Evolutionary conservation across 2,888 invertebrate genomes (phyloP), one percentile per base, ranked within the genome.

Genomic region (Pammene fasciana): DNA sequence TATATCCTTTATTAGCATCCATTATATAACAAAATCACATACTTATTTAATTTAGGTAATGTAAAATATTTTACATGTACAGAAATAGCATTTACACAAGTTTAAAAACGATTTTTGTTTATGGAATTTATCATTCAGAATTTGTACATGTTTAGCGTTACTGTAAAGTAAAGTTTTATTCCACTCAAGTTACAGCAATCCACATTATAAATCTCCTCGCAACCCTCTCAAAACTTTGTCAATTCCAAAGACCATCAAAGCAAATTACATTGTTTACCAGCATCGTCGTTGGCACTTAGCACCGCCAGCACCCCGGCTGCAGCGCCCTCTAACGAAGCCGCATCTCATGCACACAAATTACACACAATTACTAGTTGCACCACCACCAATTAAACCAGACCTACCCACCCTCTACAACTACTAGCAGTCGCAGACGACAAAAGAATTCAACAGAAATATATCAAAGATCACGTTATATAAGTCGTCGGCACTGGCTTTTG

Each of bases 301-400:
- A 65, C 70, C 26, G 60, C 70, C 64, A 64, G 57, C 62, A 64
- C 43, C 59, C 65, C 65, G 68, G 55, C 43, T 70, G 66, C 80
- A 79, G 74, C 75, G 75, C 78, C 76, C 1, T 76, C 82, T 79
- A 82, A 80, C 85, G 79, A 83, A 83, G 80, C 83, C 73, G 75
- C 82, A 82, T 81, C 86, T 84, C 85, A 79, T 80, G 82, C 84
- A 82, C 86, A 85, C 84, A 85, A 86, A 87, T 83, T 82, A 84
- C 83, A 80, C 74, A 80, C 84, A 83, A 85, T 85, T 85, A 85
- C 82, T 78, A 76, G 78, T 77, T 79, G 76, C 75, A 74, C 71
- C 68, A 67, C 46, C 72, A 73, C 85, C 82, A 81, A 16, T 62
- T 5, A 59, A 65, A 52, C 41, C 14, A 71, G 79, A 77, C 57